A percentile compares a stretch with the other conserved stretches of the same genome.
Conservation (phyloP, 2,888 invertebrate genomes). For the Epirrhoe tristata region DNA sequence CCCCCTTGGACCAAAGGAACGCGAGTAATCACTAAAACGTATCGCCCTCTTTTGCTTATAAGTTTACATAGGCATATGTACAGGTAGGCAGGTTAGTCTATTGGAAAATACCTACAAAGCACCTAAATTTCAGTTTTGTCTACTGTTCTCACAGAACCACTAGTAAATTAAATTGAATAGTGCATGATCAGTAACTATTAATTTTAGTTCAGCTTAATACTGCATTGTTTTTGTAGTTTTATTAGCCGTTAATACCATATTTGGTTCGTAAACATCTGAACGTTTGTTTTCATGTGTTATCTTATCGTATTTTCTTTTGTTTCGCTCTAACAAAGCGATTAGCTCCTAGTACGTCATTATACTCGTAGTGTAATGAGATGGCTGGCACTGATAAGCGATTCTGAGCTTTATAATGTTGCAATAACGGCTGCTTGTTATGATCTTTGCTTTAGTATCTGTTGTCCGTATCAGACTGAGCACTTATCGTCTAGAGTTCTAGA, state of each 20-base stretch:
- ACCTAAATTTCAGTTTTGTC: no score
- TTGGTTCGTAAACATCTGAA: slow-evolving; percentile 44
- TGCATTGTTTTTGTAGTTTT: slow-evolving; percentile 10
- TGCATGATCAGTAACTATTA: not conserved
- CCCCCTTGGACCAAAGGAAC: no score
- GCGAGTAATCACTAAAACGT: no score
- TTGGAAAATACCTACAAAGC: no score
- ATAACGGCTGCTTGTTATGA: slow-evolving; percentile 37
- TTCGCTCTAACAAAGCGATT: slow-evolving; percentile 52
- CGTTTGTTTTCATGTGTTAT: slow-evolving; percentile 57
- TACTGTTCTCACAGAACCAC: not conserved
- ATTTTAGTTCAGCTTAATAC: slow-evolving; percentile 12
- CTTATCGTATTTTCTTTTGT: slow-evolving; percentile 62
- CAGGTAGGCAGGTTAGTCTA: no score
- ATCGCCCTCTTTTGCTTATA: no score
- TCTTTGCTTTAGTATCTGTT: slow-evolving; percentile 8
- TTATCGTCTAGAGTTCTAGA: slow-evolving; percentile 33
- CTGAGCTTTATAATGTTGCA: slow-evolving; percentile 42
- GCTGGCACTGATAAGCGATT: slow-evolving; percentile 32
- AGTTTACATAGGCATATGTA: no score
- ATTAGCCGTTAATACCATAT: slow-evolving; percentile 26
- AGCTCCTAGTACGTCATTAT: slow-evolving; percentile 44
- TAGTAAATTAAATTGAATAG: not conserved
- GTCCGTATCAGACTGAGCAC: slow-evolving; percentile 3
- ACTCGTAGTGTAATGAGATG: slow-evolving; percentile 38